A percentile compares a stretch with the other conserved stretches of the same genome.
These are phyloP conservation scores for Apolygus lucorum DNA, from an alignment of 1,140 invertebrate genomes.

Conservation along the genomic window DNA sequence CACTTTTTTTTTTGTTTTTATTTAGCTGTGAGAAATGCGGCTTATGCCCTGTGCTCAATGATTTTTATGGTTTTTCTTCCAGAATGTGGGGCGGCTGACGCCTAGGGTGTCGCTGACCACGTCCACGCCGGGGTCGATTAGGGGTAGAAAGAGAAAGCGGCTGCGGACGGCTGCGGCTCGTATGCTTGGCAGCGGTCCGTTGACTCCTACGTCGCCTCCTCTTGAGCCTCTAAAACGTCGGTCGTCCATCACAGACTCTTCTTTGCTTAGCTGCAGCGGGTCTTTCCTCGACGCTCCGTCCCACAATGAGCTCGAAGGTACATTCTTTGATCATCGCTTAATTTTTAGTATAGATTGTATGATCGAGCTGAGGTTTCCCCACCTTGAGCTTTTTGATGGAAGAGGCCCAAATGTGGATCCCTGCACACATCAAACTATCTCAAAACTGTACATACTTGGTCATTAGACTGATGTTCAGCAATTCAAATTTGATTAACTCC, in stretches of 20 bases:
- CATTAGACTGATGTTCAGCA: too few relatives aligned
- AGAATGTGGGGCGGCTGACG: constrained; percentile 44
- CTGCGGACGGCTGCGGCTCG: constrained; percentile 38
- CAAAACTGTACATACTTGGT: too few relatives aligned
- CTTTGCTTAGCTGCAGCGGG: constrained; percentile 69
- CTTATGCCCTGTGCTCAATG: too few relatives aligned
- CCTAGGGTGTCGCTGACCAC: constrained; percentile 24
- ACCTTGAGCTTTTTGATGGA: too few relatives aligned
- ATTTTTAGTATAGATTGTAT: too few relatives aligned
- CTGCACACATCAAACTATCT: background rate
- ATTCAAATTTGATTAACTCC: too few relatives aligned
- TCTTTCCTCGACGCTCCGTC: constrained; percentile 78
- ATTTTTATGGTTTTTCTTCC: too few relatives aligned
- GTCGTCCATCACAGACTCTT: constrained; percentile 73
- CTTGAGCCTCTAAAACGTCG: constrained; percentile 53
- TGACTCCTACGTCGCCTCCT: constrained; percentile 45
- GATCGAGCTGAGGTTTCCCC: too few relatives aligned
- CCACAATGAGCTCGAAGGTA: constrained; percentile 43
- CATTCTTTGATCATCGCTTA: too few relatives aligned
- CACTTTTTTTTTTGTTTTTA: too few relatives aligned
- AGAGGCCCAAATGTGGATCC: too few relatives aligned
- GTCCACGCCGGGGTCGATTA: constrained; percentile 27
- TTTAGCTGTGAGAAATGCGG: too few relatives aligned
- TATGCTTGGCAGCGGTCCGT: constrained; percentile 32
- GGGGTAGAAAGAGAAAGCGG: constrained; percentile 59